These are phyloP conservation scores for Oncorhynchus kisutch DNA, from an alignment of 2,113 vertebrate species.

Conservation along the genomic window DNA sequence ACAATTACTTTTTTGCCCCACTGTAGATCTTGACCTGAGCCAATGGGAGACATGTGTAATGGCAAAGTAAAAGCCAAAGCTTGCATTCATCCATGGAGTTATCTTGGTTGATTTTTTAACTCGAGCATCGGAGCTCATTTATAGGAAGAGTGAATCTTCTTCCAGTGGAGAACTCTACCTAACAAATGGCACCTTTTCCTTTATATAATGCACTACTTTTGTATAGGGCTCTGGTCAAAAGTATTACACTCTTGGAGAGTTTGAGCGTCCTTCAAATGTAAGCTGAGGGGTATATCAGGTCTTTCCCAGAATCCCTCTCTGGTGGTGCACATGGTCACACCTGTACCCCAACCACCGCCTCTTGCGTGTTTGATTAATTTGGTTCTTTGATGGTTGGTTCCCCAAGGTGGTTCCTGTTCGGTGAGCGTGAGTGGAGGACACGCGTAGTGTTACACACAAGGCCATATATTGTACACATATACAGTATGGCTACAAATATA, in stretches of 20 bases:
- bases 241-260: background rate
- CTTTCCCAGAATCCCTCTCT: slow-evolving; percentile 8
- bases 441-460: background rate
- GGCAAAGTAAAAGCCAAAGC: slow-evolving; percentile 19
- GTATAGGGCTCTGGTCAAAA: too few relatives aligned
- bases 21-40: slow-evolving; percentile 41
- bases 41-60: slow-evolving; percentile 13
- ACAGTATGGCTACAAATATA: background rate
- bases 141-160: slow-evolving; percentile 23
- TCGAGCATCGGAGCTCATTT: slow-evolving; percentile 30
- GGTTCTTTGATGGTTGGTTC: slow-evolving; percentile 35
- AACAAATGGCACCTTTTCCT: background rate
- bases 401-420: slow-evolving; percentile 21
- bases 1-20: too few relatives aligned
- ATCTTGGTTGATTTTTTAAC: slow-evolving; percentile 25
- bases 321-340: slow-evolving; percentile 18
- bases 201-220: too few relatives aligned
- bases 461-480: background rate
- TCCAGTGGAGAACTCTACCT: background rate
- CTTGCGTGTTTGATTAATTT: slow-evolving; percentile 48
- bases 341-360: slow-evolving; percentile 2
- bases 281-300: background rate
- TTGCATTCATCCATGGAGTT: slow-evolving; percentile 28
- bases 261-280: background rate
- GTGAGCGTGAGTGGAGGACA: slow-evolving; percentile 9